phyloP scores from a whole-genome alignment of 2,113 vertebrate genomes.

The Coptodon bakossiorum region DNA sequence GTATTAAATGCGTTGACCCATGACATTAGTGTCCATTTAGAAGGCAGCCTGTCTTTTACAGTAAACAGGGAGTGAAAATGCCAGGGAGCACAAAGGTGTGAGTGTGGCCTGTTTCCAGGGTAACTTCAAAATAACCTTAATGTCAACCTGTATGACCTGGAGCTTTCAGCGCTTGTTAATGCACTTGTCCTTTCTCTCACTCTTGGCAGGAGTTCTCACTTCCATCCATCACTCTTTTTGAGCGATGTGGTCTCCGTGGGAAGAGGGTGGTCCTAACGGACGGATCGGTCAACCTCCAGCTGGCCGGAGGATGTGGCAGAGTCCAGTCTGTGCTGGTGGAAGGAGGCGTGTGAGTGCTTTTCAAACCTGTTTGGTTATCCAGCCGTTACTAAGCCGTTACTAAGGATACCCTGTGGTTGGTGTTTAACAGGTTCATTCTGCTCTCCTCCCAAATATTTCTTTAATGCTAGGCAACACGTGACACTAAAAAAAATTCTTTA shows the following conservation, averaged over 20 bases:
- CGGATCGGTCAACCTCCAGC: slow-evolving; percentile 78
- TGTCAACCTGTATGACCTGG: neutral
- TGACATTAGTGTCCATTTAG: neutral
- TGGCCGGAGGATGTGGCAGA: slow-evolving; percentile 77
- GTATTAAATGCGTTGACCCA: neutral
- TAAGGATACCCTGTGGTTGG: neutral
- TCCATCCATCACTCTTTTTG: slow-evolving; percentile 82
- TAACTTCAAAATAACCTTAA: neutral
- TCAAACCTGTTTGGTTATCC: neutral
- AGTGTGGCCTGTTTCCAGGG: slow-evolving; percentile 13
- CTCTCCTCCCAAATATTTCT: neutral
- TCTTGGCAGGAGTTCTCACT: slow-evolving; percentile 83
- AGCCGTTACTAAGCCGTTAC: neutral
- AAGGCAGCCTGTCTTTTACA: neutral
- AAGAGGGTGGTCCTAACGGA: slow-evolving; percentile 80
- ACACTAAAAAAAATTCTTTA: neutral
- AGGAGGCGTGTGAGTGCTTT: slow-evolving; percentile 85
- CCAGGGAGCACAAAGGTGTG: neutral
- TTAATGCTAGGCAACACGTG: neutral
- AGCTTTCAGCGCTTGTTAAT: neutral
- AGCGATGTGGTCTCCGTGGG: slow-evolving; percentile 79
- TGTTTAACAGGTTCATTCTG: neutral
- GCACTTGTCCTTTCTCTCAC: neutral
- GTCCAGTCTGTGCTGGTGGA: slow-evolving; percentile 83
- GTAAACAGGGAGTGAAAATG: neutral